These are phyloP conservation scores for Laticauda colubrina DNA, from an alignment of 2,113 vertebrate species.

Conservation along the genomic window DNA sequence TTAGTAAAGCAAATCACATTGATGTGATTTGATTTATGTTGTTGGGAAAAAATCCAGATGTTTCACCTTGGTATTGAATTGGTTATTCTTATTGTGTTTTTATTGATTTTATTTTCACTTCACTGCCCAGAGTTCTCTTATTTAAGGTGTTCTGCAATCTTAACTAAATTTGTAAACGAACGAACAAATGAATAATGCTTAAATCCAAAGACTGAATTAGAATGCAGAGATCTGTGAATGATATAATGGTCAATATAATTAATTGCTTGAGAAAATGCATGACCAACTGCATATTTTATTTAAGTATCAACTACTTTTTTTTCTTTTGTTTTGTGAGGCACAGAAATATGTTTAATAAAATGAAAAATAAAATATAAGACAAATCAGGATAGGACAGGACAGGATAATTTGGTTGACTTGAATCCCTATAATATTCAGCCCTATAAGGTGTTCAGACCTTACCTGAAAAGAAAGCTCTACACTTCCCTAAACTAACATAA, in stretches of 20 bases:
- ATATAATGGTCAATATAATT: background rate
- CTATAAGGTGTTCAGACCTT: background rate
- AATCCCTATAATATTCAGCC: background rate
- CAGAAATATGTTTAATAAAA: background rate
- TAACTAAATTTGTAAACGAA: background rate
- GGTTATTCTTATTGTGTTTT: background rate
- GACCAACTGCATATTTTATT: background rate
- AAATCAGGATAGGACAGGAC: too few relatives aligned
- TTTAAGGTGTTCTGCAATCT: background rate
- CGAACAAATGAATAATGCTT: background rate
- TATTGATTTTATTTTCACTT: background rate
- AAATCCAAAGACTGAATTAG: background rate
- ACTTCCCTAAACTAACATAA: background rate
- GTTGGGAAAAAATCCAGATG: background rate
- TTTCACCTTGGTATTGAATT: background rate
- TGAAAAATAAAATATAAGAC: background rate
- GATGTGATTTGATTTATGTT: background rate
- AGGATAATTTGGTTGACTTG: background rate
- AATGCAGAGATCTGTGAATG: background rate
- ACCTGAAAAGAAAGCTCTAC: background rate
- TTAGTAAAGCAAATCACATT: background rate
- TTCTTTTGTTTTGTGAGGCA: background rate
- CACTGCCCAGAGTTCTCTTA: background rate
- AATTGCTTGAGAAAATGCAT: background rate
- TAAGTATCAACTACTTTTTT: background rate